These are phyloP conservation scores for Dryococelus australis DNA, from an alignment of 2,888 invertebrate genomes.

Conservation along the genomic window DNA sequence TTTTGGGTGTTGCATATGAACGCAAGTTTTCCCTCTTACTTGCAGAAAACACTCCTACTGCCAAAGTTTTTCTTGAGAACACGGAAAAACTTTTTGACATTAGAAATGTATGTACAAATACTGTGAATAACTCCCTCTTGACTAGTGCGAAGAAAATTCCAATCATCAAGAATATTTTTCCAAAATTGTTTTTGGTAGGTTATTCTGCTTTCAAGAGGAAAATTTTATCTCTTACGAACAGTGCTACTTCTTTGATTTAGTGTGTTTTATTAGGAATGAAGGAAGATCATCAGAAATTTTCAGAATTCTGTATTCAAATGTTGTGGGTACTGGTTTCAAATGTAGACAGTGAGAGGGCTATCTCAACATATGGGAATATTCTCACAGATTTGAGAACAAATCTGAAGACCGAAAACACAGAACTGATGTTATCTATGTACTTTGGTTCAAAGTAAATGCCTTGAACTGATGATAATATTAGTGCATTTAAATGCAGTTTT, in stretches of 20 bases:
- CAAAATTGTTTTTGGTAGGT: neutral
- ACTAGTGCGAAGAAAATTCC: neutral
- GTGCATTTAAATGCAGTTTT: too few relatives aligned
- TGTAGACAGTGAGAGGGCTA: neutral
- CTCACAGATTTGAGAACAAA: conserved; percentile 1
- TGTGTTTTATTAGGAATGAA: neutral
- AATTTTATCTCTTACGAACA: neutral
- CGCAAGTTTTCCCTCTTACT: neutral
- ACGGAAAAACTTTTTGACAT: neutral
- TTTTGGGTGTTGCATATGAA: neutral
- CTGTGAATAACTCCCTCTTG: neutral
- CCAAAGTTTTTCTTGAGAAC: neutral
- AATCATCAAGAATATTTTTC: too few relatives aligned
- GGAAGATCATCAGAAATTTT: neutral
- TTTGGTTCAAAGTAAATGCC: too few relatives aligned
- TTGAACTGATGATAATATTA: too few relatives aligned
- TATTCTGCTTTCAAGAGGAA: neutral
- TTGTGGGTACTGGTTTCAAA: too few relatives aligned
- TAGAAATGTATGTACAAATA: neutral
- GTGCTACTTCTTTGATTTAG: neutral
- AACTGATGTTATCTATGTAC: too few relatives aligned
- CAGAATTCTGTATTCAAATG: neutral
- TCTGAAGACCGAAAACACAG: neutral
- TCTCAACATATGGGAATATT: neutral
- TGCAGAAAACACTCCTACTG: neutral